phyloP scores from a whole-genome alignment of 2,797 vertebrate species.

The Atherinosoma microstoma region DNA sequence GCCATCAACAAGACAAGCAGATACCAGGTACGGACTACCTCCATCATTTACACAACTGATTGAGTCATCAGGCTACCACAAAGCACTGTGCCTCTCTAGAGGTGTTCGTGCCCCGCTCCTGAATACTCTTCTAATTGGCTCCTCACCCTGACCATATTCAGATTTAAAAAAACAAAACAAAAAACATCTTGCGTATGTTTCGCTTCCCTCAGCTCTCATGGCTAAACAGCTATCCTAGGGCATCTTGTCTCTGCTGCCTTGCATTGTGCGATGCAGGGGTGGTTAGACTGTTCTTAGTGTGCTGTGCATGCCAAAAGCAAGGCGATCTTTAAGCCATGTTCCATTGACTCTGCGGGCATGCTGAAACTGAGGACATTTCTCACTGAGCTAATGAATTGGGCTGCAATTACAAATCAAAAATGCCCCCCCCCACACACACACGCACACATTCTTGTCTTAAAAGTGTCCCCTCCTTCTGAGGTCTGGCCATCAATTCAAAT shows the following conservation, averaged over 20 bases:
- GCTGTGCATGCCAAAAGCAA: constrained; percentile 37
- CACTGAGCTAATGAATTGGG: constrained; percentile 65
- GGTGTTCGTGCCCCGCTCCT: constrained; percentile 23
- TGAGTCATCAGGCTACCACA: constrained; percentile 65
- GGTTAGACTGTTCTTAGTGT: constrained; percentile 39
- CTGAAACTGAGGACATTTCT: constrained; percentile 64
- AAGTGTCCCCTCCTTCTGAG: constrained; percentile 34
- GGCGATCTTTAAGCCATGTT: constrained; percentile 55
- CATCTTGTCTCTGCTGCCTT: constrained; percentile 1
- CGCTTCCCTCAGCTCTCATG: constrained; percentile 20
- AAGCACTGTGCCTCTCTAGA: constrained; percentile 44
- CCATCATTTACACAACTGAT: constrained; percentile 51
- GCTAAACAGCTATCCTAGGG: constrained; percentile 40
- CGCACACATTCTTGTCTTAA: constrained; percentile 1
- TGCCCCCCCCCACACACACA: background rate
- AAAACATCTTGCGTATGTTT: background rate
- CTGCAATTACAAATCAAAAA: constrained; percentile 50
- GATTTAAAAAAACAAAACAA: constrained; percentile 4
- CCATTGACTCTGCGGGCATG: constrained; percentile 59
- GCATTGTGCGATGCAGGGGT: constrained; percentile 25
- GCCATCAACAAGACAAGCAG: constrained; percentile 47
- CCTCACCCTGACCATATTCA: constrained; percentile 27
- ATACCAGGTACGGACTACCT: constrained; percentile 39
- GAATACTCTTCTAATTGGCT: constrained; percentile 41
- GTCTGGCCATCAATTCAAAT: constrained; percentile 53